Base-by-base conservation (phyloP, 2,888 invertebrate species). In the Chrysotoxum bicinctum region DNA sequence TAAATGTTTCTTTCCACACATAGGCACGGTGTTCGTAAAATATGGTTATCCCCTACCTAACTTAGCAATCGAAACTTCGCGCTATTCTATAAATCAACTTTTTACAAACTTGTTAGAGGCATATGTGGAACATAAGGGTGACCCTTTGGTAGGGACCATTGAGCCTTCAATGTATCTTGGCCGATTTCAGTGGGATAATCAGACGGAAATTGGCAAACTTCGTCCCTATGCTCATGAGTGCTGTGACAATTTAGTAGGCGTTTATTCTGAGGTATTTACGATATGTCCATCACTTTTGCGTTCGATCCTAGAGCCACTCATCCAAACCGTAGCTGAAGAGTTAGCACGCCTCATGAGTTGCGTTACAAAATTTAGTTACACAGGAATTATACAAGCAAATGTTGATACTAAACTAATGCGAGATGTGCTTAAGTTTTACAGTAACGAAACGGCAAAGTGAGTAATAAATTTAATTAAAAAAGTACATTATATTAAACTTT, bases 131-230 rank as follows among this genome's bases (percentile, higher is more conserved):
- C 96, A 97, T 89, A 98, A 98, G 90, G 96, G 97, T 54, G 98
- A 98, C 92, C 98, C 98, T 0, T 93, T 99, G 12, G 97, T 98
- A 26, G 98, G 98, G n/a, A 97, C 97, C 7, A 98, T 99, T 87
- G 98, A 99, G 92, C 97, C 97, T 7, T 97, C 97, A 85, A 98
- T 99, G 98, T 98, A 98, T 92, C 93, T 97, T 90, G 98, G 98
- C 0, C 94, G 95, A 77, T 97, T 98, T 90, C 96, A 96, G 90
- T 97, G 98, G 95, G 95, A 96, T 89, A 94, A 95, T 0, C 95
- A 96, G 88, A 94, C 95, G 64, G 93, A 95, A 62, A 95, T 96
- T 0, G 94, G 94, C 6, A 97, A 97, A 90, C 94, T 98, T 12
- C 93, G 96, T 66, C 97, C 97, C 0, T 99, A 98, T 89, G 96